Conservation (phyloP, 2,888 invertebrate genomes). For the Rotaria socialis region DNA sequence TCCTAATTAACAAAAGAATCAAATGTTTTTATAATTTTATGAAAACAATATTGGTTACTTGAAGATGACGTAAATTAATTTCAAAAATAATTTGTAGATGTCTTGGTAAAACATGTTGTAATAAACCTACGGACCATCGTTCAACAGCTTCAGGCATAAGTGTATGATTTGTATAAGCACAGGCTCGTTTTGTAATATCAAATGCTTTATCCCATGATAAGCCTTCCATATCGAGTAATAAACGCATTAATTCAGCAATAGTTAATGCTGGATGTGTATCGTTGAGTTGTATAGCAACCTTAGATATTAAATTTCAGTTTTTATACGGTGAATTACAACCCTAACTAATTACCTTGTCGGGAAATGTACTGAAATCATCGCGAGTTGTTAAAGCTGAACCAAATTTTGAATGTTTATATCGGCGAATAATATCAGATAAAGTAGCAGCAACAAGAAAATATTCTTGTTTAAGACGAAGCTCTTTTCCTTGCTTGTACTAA, state of each 20-base stretch:
- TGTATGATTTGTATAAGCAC: conserved; percentile 98
- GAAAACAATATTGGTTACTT: not conserved
- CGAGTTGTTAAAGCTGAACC: conserved; percentile 76
- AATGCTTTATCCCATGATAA: conserved; percentile 85
- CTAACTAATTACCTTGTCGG: conserved; percentile 69
- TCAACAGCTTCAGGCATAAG: conserved; percentile 94
- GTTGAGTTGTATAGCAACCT: conserved; percentile 85
- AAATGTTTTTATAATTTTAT: too few species aligned
- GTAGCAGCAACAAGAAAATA: conserved; percentile 99
- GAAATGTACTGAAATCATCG: conserved; percentile 78
- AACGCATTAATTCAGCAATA: conserved; percentile 90
- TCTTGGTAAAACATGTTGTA: conserved; percentile 82
- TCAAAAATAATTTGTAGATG: conserved; percentile 96
- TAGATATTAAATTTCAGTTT: too few species aligned
- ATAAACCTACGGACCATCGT: conserved; percentile 80
- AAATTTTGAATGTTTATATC: conserved; percentile 90
- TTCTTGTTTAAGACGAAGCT: conserved; percentile 92
- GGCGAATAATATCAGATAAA: conserved; percentile 85
- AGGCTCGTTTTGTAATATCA: conserved; percentile 77
- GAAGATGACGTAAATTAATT: conserved; percentile 68
- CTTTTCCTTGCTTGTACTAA: conserved; percentile 74
- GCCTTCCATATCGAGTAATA: conserved; percentile 85
- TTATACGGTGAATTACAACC: not conserved
- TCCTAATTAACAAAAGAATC: conserved; percentile 44
- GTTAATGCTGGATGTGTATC: conserved; percentile 97